These are phyloP conservation scores for Anoplolepis gracilipes DNA, from an alignment of 1,140 invertebrate genomes.

Conservation along the genomic window DNA sequence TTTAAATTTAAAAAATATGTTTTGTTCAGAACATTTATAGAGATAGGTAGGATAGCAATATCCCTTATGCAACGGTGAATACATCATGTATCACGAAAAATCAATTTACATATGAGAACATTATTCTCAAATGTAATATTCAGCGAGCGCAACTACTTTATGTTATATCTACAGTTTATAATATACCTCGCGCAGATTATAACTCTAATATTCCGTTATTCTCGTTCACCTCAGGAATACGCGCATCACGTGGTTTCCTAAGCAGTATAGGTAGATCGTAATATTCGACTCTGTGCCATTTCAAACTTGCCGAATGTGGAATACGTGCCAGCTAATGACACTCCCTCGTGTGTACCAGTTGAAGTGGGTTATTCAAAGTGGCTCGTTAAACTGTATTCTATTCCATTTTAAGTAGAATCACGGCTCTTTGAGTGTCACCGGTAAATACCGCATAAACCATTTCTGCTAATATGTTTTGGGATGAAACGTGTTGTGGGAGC, in stretches of 20 bases:
- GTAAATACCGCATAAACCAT: conserved; percentile 59
- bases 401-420: conserved; percentile 51
- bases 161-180: conserved; percentile 8
- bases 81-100: background rate
- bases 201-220: conserved; percentile 46
- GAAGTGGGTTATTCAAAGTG: conserved; percentile 61
- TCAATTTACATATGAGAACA: conserved; percentile 10
- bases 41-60: background rate
- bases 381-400: conserved; percentile 64
- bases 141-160: background rate
- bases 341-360: conserved; percentile 34
- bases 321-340: conserved; percentile 59
- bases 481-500: conserved; percentile 29
- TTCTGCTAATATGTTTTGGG: conserved; percentile 49
- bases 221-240: conserved; percentile 14
- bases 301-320: conserved; percentile 52
- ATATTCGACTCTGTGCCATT: conserved; percentile 46
- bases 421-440: conserved; percentile 46
- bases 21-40: background rate
- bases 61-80: background rate
- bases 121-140: background rate
- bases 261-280: conserved; percentile 28
- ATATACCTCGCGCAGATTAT: conserved; percentile 29
- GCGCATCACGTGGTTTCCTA: conserved; percentile 33
- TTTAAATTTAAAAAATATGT: background rate